Evolutionary conservation across 2,797 vertebrate genomes (phyloP).

Genomic region (Zenarchopterus dispar): DNA sequence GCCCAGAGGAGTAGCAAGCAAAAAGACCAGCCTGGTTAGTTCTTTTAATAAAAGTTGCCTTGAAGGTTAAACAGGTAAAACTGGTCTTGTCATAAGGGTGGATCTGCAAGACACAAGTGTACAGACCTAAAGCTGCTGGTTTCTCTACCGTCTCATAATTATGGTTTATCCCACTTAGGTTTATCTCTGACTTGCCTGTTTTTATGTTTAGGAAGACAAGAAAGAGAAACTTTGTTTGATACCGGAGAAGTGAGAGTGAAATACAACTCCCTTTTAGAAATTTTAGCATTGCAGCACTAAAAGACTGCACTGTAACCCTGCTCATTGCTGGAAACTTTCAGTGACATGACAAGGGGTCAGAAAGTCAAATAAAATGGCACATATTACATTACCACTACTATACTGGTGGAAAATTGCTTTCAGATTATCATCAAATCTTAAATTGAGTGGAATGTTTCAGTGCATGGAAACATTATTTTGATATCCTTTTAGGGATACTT

Average conservation of each 20-base stretch:
- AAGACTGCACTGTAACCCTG: background rate
- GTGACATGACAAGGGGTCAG: constrained; percentile 4
- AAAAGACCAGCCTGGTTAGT: constrained; percentile 86
- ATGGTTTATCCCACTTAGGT: no score
- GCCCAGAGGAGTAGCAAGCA: constrained; percentile 89
- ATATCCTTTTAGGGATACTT: constrained; percentile 4
- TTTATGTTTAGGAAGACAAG: no score
- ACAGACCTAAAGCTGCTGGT: no score
- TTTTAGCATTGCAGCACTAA: background rate
- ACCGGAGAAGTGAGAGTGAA: no score
- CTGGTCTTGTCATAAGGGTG: no score
- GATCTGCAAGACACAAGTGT: no score
- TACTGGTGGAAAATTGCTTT: constrained; percentile 6
- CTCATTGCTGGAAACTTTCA: constrained; percentile 1
- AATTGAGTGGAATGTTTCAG: constrained; percentile 13
- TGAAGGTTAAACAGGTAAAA: background rate
- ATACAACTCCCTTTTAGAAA: no score
- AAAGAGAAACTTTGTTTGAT: no score
- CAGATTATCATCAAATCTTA: constrained; percentile 15
- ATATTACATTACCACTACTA: constrained; percentile 5
- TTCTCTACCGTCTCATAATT: no score
- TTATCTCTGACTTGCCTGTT: no score
- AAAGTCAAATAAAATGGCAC: constrained; percentile 22
- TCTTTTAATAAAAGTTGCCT: background rate
- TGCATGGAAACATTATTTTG: constrained; percentile 12